Evolutionary conservation across 2,888 invertebrate genomes (phyloP).

Genomic region (Archips crataeganus): DNA sequence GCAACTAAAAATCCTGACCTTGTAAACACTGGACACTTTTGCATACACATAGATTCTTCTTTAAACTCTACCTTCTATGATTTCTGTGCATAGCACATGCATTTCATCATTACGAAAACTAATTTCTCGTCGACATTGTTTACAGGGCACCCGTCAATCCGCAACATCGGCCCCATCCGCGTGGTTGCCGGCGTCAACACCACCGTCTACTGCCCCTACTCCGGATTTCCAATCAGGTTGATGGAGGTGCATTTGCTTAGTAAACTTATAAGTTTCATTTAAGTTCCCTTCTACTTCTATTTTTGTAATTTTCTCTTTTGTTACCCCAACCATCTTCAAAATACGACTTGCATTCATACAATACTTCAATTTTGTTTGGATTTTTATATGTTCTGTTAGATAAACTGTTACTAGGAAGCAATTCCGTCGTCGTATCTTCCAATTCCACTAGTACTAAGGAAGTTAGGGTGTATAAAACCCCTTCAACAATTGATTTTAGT

Average conservation of each 20-base stretch:
- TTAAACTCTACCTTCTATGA: too few species aligned
- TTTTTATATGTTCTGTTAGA: too few species aligned
- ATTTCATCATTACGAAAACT: too few species aligned
- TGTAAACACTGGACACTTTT: too few species aligned
- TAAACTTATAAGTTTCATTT: slow-evolving; percentile 82
- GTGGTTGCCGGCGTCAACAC: slow-evolving; percentile 93
- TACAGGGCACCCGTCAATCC: slow-evolving; percentile 90
- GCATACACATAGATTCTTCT: too few species aligned
- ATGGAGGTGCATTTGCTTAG: slow-evolving; percentile 86
- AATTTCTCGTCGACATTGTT: slow-evolving; percentile 7
- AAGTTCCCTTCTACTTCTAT: slow-evolving; percentile 54
- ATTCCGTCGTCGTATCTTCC: too few species aligned
- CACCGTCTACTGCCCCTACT: slow-evolving; percentile 93
- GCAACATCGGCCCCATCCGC: slow-evolving; percentile 90
- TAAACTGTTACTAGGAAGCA: too few species aligned
- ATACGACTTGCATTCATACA: neutral
- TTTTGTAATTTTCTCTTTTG: slow-evolving; percentile 23
- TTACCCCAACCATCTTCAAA: slow-evolving; percentile 9
- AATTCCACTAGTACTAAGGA: too few species aligned
- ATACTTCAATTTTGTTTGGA: neutral
- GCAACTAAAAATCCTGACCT: too few species aligned
- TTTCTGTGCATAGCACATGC: too few species aligned
- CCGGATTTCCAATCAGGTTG: slow-evolving; percentile 93
- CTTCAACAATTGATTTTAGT: too few species aligned
- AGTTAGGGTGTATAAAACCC: too few species aligned